A percentile compares a stretch with the other conserved stretches of the same genome.
Conservation (phyloP, 2,888 invertebrate genomes). For the Vanessa cardui region DNA sequence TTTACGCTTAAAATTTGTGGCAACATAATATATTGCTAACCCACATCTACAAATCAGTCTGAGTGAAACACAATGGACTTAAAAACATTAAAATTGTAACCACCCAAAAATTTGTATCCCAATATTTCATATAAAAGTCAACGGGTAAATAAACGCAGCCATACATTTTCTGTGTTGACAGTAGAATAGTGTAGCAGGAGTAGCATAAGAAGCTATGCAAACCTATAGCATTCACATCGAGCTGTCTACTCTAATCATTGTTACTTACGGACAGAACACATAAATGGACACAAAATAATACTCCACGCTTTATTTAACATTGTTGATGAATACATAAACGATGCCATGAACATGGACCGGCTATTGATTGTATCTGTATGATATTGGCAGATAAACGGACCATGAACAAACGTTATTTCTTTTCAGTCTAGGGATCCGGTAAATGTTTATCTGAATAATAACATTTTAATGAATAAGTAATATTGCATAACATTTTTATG, state of each 20-base stretch:
- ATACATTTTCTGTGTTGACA: conserved; percentile 30
- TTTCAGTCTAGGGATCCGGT: conserved; percentile 11
- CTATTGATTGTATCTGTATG: conserved; percentile 26
- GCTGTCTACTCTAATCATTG: conserved; percentile 26
- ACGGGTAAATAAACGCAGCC: conserved; percentile 7
- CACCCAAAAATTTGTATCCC: not conserved
- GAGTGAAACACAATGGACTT: not conserved
- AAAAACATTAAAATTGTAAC: not conserved
- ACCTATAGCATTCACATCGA: conserved; percentile 40
- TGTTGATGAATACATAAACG: conserved; percentile 5
- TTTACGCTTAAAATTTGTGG: not conserved
- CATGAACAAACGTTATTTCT: conserved; percentile 39
- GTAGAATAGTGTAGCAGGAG: conserved; percentile 19
- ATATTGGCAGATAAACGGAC: conserved; percentile 41
- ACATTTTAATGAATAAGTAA: too few species aligned
- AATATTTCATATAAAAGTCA: not conserved
- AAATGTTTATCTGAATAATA: not conserved
- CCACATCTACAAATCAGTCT: not conserved
- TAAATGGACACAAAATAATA: conserved; percentile 3
- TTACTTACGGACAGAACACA: not conserved
- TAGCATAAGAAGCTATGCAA: conserved; percentile 39
- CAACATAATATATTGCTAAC: too few species aligned
- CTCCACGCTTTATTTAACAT: not conserved
- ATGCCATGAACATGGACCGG: conserved; percentile 19
- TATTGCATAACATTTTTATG: too few species aligned